These are phyloP conservation scores for Xiphorhynchus elegans DNA, from an alignment of 2,113 vertebrate genomes.

Conservation along the genomic window DNA sequence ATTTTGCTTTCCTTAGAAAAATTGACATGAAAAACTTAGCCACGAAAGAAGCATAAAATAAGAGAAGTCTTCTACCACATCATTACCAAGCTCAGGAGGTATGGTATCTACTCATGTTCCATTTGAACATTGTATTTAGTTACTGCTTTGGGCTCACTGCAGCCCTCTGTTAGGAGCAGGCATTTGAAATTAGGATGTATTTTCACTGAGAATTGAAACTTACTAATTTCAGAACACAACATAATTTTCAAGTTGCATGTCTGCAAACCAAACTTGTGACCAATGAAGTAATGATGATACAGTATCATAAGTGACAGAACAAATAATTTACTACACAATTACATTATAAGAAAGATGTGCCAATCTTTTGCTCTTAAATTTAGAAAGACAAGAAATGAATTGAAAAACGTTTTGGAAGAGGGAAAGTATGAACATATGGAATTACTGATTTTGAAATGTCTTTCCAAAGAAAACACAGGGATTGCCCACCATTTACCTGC, in stretches of 20 bases:
- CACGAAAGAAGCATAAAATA: neutral
- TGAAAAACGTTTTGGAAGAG: neutral
- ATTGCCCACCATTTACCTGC: conserved; percentile 48
- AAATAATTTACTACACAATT: neutral
- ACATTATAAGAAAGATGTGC: neutral
- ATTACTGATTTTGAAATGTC: neutral
- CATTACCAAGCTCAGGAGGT: neutral
- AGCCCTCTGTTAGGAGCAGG: neutral
- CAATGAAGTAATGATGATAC: neutral
- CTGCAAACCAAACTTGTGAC: neutral
- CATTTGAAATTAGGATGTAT: neutral
- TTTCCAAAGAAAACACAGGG: neutral
- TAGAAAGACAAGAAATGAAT: neutral
- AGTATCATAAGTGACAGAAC: neutral
- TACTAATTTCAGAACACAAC: neutral
- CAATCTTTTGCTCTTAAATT: neutral
- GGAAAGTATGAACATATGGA: neutral
- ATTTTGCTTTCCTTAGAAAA: neutral
- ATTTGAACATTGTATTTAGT: neutral
- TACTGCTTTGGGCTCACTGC: neutral
- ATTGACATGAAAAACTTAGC: neutral
- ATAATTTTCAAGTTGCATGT: neutral
- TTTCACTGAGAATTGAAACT: neutral
- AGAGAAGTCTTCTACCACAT: neutral
- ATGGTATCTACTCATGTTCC: neutral